phyloP scores from a whole-genome alignment of 2,888 invertebrate species.

The Clanis bilineata region DNA sequence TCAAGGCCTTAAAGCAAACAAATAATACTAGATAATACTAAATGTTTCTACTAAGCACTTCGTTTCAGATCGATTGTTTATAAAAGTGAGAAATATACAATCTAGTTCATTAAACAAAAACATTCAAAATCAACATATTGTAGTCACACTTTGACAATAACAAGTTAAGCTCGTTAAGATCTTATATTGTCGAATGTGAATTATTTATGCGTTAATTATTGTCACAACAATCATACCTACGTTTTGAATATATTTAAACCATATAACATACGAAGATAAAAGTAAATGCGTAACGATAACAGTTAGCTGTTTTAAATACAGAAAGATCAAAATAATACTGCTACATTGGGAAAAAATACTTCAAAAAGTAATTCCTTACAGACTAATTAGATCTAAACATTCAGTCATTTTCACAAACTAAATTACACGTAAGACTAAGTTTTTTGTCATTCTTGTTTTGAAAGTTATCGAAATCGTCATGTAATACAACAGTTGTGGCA shows the following conservation, averaged over 20 bases:
- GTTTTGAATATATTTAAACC: conserved; percentile 40
- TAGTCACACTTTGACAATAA: conserved; percentile 19
- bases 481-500: conserved; percentile 85
- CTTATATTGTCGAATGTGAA: conserved; percentile 67
- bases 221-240: conserved; percentile 64
- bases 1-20: too few species aligned
- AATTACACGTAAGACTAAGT: conserved; percentile 55
- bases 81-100: neutral
- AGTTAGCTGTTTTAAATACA: conserved; percentile 23
- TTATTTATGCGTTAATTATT: conserved; percentile 74
- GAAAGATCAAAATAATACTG: conserved; percentile 52
- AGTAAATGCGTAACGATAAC: conserved; percentile 22
- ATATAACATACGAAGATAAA: conserved; percentile 36
- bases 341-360: conserved; percentile 45
- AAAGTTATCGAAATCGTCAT: conserved; percentile 77
- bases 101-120: neutral
- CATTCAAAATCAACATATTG: neutral
- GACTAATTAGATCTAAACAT: conserved; percentile 50
- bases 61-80: neutral
- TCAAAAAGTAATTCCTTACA: conserved; percentile 33
- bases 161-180: conserved; percentile 68
- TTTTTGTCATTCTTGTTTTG: conserved; percentile 57
- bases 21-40: conserved; percentile 1
- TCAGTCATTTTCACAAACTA: conserved; percentile 72
- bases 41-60: neutral